Evolutionary conservation across 2,888 invertebrate genomes (phyloP).

Genomic region (Glomeris marginata): DNA sequence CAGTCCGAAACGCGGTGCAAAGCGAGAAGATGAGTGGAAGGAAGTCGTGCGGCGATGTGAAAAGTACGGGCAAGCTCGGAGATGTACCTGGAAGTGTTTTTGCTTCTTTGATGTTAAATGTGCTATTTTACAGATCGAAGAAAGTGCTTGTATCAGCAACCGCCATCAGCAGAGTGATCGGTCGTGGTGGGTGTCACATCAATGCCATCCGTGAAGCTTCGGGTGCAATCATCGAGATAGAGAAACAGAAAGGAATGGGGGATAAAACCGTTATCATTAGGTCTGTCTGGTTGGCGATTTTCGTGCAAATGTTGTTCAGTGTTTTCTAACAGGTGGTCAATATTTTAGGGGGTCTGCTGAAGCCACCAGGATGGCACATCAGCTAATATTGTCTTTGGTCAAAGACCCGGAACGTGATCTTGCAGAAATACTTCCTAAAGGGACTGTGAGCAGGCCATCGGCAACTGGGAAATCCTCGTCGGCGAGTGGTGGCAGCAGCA

Average conservation of each 20-base stretch:
- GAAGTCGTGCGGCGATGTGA: slow-evolving; percentile 72
- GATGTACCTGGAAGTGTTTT: slow-evolving; percentile 4
- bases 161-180: slow-evolving; percentile 93
- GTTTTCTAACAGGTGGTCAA: too few relatives aligned
- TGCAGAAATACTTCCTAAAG: slow-evolving; percentile 57
- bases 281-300: slow-evolving; percentile 35
- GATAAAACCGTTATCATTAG: slow-evolving; percentile 92
- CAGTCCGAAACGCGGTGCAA: slow-evolving; percentile 49
- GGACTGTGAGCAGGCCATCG: not conserved
- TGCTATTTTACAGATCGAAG: slow-evolving; percentile 37
- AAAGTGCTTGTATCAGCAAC: slow-evolving; percentile 87
- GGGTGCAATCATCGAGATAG: slow-evolving; percentile 95
- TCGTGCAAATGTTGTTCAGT: not conserved
- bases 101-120: too few relatives aligned
- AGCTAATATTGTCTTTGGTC: slow-evolving; percentile 76
- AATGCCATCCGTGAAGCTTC: slow-evolving; percentile 94
- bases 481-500: not conserved
- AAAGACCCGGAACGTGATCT: slow-evolving; percentile 92
- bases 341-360: slow-evolving; percentile 64
- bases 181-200: slow-evolving; percentile 92
- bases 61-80: slow-evolving; percentile 20
- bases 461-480: not conserved
- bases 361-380: slow-evolving; percentile 81
- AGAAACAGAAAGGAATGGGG: slow-evolving; percentile 83
- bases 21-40: slow-evolving; percentile 90